These are phyloP conservation scores for Myrmecophaga tridactyla DNA, from an alignment of 2,113 vertebrate genomes.

Conservation along the genomic window DNA sequence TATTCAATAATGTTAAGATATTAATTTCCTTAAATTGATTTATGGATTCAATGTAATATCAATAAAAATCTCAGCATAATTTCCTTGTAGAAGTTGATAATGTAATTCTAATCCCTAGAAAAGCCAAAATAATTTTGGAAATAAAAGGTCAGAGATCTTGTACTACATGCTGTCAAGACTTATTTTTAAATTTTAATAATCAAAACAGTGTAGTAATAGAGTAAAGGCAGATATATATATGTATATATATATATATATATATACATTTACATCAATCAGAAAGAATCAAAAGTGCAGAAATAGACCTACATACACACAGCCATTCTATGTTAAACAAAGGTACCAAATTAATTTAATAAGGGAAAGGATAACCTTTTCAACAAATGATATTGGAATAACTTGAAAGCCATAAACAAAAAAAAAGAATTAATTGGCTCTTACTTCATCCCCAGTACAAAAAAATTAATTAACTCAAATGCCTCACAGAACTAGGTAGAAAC, in stretches of 20 bases:
- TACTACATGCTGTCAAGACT: background rate
- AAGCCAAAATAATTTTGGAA: background rate
- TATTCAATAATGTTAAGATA: background rate
- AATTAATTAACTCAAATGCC: no score
- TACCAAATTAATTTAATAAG: no score
- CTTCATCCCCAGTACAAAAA: no score
- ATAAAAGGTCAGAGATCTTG: background rate
- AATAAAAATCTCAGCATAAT: background rate
- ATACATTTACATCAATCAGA: background rate
- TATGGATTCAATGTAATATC: background rate
- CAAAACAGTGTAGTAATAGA: background rate
- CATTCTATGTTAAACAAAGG: no score
- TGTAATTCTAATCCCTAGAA: background rate
- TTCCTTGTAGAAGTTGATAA: background rate
- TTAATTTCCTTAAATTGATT: background rate
- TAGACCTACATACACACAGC: no score
- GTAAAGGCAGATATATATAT: background rate
- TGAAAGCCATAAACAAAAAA: background rate
- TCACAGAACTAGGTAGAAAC: background rate
- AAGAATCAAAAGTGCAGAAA: no score
- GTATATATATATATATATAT: no score
- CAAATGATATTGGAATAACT: no score
- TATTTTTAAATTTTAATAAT: background rate
- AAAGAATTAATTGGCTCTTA: background rate
- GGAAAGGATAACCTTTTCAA: no score